Percentiles rank a stretch among this genome's conserved stretches.
phyloP scores from a whole-genome alignment of 2,797 vertebrate genomes.

The Enteromius thamalakanensis region DNA sequence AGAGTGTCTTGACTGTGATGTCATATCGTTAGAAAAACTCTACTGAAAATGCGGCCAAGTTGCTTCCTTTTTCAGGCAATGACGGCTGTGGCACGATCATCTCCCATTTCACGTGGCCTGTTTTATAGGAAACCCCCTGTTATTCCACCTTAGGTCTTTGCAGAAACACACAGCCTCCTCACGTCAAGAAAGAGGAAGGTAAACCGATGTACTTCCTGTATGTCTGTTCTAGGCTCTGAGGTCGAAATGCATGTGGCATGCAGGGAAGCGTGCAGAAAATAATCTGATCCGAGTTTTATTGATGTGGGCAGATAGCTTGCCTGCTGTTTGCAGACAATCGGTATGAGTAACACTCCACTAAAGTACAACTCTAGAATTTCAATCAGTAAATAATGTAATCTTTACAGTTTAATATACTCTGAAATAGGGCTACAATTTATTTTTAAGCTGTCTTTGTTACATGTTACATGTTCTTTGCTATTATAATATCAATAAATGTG shows the following conservation, averaged over 20 bases:
- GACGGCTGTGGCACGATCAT: neutral
- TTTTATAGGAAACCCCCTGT: constrained; percentile 8
- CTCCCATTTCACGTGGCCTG: neutral
- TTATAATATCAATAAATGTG: neutral
- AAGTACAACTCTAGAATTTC: neutral
- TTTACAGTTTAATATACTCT: neutral
- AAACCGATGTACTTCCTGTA: constrained; percentile 48
- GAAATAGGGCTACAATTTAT: neutral
- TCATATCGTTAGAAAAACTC: neutral
- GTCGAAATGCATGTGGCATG: neutral
- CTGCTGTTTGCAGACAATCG: neutral
- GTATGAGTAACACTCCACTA: neutral
- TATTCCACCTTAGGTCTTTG: neutral
- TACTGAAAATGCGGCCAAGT: neutral
- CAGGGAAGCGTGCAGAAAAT: constrained; percentile 3
- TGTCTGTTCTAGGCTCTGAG: constrained; percentile 29
- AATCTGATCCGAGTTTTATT: constrained; percentile 4
- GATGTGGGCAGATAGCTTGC: constrained; percentile 17
- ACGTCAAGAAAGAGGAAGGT: neutral
- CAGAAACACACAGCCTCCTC: constrained; percentile 17
- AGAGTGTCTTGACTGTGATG: neutral
- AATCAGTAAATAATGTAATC: neutral
- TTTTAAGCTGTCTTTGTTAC: too few relatives aligned
- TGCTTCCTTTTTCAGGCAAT: neutral
- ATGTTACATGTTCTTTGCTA: neutral